Base-by-base conservation (phyloP, 1,140 invertebrate species). In the Drosophila cardini region DNA sequence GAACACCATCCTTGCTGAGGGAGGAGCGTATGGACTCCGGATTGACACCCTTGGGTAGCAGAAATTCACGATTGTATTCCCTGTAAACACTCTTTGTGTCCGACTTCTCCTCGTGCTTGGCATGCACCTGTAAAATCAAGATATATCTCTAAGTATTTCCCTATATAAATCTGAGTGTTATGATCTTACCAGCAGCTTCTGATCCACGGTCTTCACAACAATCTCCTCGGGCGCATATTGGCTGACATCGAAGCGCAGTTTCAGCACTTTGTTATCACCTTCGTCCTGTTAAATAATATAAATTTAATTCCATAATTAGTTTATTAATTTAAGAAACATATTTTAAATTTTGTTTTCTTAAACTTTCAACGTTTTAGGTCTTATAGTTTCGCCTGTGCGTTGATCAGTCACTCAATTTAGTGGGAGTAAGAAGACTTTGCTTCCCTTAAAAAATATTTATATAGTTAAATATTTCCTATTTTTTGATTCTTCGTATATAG, bases 211-310 rank as follows among this genome's bases (percentile, higher is more conserved):
- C 93, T 98, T 98, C 58, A 99, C 97, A 80, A 98, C 96, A 92
- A 99, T 98, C 94, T 99, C 97, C 91, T 98, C 97, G 9, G 97
- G 97, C 50, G 96, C 95, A 92, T 98, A 98, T 93, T 98, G 97
- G 90, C 96, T 98, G 50, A 98, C 97, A 90, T 99, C 98, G 92
- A 98, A 99, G 87, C 97, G 94, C 13, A 98, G 94, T 91, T 98
- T 98, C 40, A 98, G 93, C 89, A 95, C 95, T 93, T 98, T 98
- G 93, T 95, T 96, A 84, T 97, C 96, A 18, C 97, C 97, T 91
- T 97, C 96, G 74, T 98, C 96, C 86, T 96, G 95, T 46, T 21
- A 40, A 1, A 58, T 7, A 64, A 58, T 60, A 52, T 18, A 15
- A 1, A 45, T 13, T n/a, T 13, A 26, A 32, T 9, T 7, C 32